A percentile compares a stretch with the other conserved stretches of the same genome.
phyloP scores from a whole-genome alignment of 2,113 vertebrate genomes.

The Pomatorhinus ruficollis region DNA sequence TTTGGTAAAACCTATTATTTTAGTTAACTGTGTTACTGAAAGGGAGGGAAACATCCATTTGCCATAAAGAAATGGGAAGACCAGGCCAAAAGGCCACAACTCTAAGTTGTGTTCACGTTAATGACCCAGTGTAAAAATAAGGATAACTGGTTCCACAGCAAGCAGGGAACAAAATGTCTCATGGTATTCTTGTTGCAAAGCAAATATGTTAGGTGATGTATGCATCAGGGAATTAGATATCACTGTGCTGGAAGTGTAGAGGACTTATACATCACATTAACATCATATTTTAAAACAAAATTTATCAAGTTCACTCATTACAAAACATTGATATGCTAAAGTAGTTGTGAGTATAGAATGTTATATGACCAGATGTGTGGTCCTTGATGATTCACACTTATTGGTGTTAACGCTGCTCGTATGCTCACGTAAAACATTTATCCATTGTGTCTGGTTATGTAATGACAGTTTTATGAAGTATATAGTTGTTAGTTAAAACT shows the following conservation, averaged over 20 bases:
- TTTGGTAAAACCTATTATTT: neutral
- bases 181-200: neutral
- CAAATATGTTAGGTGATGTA: neutral
- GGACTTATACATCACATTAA: too few species aligned
- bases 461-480: neutral
- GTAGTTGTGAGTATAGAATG: neutral
- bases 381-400: neutral
- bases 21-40: neutral
- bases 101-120: neutral
- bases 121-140: neutral
- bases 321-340: neutral
- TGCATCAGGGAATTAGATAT: neutral
- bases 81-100: neutral
- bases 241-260: neutral
- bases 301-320: neutral
- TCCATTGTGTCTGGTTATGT: neutral
- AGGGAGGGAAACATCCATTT: neutral
- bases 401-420: neutral
- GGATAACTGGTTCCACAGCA: neutral
- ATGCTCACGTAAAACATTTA: neutral
- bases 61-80: neutral
- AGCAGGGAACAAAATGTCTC: neutral
- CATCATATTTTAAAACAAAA: neutral
- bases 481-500: neutral
- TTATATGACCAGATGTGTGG: neutral